Evolutionary conservation across 1,140 invertebrate species (phyloP).

Genomic region (Physella acuta): DNA sequence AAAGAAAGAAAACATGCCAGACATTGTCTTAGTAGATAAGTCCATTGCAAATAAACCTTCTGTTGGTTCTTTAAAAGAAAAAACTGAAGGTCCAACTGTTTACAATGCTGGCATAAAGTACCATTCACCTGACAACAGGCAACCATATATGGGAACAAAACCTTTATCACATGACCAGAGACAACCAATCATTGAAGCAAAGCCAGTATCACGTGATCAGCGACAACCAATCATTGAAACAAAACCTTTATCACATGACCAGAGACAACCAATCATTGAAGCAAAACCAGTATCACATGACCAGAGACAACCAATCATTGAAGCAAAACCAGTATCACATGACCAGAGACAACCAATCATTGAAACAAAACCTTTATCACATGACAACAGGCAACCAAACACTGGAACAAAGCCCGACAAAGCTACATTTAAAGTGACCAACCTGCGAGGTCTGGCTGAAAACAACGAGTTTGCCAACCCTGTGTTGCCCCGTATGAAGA

Average conservation of each 20-base stretch:
- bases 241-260: too few relatives aligned
- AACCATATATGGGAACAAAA: not conserved
- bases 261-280: too few relatives aligned
- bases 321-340: too few relatives aligned
- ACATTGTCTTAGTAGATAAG: constrained; percentile 11
- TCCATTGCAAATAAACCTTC: not conserved
- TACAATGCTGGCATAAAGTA: constrained; percentile 1
- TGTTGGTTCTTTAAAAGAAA: not conserved
- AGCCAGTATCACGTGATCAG: not conserved
- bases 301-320: too few relatives aligned
- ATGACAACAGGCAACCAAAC: too few relatives aligned
- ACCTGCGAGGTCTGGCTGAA: constrained; percentile 45
- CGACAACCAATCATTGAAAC: not conserved
- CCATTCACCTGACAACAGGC: not conserved
- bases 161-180: too few relatives aligned
- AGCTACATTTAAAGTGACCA: constrained; percentile 40
- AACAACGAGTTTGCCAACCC: constrained; percentile 49
- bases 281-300: too few relatives aligned
- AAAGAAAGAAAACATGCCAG: constrained; percentile 24
- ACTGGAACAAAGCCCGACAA: not conserved
- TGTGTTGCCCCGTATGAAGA: constrained; percentile 36
- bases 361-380: too few relatives aligned
- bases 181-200: too few relatives aligned
- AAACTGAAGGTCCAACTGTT: constrained; percentile 15
- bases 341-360: too few relatives aligned